Base-by-base conservation (phyloP, 2,797 vertebrate genomes). In the Orientallactaga sibirica region DNA sequence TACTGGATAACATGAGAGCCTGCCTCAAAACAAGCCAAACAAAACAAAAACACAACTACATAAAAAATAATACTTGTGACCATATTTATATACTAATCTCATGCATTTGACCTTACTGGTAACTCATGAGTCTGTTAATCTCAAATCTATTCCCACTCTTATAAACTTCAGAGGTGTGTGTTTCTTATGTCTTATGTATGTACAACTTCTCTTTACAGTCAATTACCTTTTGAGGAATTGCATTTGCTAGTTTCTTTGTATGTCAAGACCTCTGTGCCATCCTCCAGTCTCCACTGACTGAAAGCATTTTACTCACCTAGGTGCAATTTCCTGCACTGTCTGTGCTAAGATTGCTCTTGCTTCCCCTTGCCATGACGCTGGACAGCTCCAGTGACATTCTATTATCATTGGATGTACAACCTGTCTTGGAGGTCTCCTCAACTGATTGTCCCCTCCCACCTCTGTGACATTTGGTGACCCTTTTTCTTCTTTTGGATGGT, bases 311-410 rank as follows among this genome's bases (percentile, higher is more conserved):
- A 48, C 18, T 58, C 58, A 68, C 43, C 24, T 15, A 27, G 6
- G 58, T 20, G 16, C 55, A 48, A 27, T 58, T 73, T 76, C 48
- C 79, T 93, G 4, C 22, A 3, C 8, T 12, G 16, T 52, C 16
- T 12, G 4, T 7, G 9, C 18, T 27, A n/a, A 5, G 48, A 74
- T 41, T 43, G 1, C 7, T 16, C 4, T 15, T 0, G n/a, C n/a
- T 20, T 20, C 16, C 7, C 27, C 27, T 61, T 37, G 25, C 25
- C 52, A 7, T 0, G 4, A 85, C 24, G 11, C 66, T 85, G 68
- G 83, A 87, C 74, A 93, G 77, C 64, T 78, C 58, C 90, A 7
- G 77, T n/a, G 6, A 37, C 11, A 2, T 25, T 58, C 22, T 16
- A 5, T 14, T 62, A 61, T 61, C 14, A 11, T 19, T 84, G 29